Evolutionary conservation across 2,888 invertebrate species (phyloP), one percentile per base, ranked within the genome.

Genomic region (Crepidodera aurea): DNA sequence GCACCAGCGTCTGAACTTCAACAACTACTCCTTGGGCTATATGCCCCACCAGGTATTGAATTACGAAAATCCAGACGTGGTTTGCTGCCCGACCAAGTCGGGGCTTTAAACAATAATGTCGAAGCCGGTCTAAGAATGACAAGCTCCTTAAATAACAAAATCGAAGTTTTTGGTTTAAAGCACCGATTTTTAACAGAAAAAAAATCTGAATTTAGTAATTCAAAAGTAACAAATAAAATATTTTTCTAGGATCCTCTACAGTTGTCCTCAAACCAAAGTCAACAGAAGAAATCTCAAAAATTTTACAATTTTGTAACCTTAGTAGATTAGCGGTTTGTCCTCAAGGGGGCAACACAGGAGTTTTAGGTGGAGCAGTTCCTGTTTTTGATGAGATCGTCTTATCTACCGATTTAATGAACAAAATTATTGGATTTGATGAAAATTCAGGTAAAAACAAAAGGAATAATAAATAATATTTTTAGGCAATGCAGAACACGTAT

Each of bases 341-440:
- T 0, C 95, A 96, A 81, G 94, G 94, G 29, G 96, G 96, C 10
- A 96, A 96, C 79, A 97, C 96, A 0, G 94, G 98, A 0, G 83
- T 98, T 10, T 96, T 96, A 1, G 97, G 97, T 2, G 98, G 97
- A 0, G 92, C 94, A 40, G 93, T 96, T 2, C 98, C 98, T 0
- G 93, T 98, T 4, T 96, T 94, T 81, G 98, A 99, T 82, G 98
- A 99, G 84, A 88, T 98, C 57, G 87, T 99, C 0, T 75, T 99
- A 4, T 94, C 92, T 19, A 88, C 92, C 64, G 86, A 87, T 58
- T 85, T 92, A 4, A 90, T 99, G 89, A 94, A 97, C 80, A 85
- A 90, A 73, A 88, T 98, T 57, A 86, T 93, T 44, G 86, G 86
- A 57, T 84, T 97, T 46, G 94, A 98, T 82, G 88, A 90, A 74